Evolutionary conservation across 2,113 vertebrate genomes (phyloP).

Genomic region (Myiagra hebetior): DNA sequence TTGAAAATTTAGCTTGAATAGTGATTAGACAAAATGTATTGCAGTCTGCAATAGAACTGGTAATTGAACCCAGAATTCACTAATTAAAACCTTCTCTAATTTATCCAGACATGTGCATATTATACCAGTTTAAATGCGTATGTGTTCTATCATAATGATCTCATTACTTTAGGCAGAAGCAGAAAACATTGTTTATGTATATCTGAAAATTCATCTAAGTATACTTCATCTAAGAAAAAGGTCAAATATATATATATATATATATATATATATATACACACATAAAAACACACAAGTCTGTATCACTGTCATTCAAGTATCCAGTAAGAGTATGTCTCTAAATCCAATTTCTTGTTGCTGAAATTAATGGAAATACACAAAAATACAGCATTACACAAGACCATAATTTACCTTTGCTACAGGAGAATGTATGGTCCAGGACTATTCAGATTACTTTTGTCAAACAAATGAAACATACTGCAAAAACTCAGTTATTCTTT

Average conservation of each 20-base stretch:
- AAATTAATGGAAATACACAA: neutral
- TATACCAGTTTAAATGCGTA: neutral
- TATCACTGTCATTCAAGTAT: neutral
- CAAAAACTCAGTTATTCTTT: neutral
- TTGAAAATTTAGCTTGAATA: neutral
- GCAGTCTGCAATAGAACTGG: neutral
- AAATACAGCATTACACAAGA: neutral
- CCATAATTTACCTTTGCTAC: neutral
- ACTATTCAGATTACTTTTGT: neutral
- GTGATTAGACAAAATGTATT: neutral
- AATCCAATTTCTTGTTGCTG: neutral
- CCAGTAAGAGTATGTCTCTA: neutral
- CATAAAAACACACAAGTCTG: neutral
- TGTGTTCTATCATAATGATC: neutral
- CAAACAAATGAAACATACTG: neutral
- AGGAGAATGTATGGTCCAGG: neutral
- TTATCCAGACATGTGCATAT: neutral
- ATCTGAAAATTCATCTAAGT: neutral
- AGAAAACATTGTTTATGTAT: neutral
- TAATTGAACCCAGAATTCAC: neutral
- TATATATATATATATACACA: neutral
- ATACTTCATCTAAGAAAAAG: neutral
- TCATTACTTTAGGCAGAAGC: neutral
- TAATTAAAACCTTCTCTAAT: neutral
- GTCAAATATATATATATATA: neutral